Evolutionary conservation across 2,888 invertebrate species (phyloP), one percentile per base, ranked within the genome.

Genomic region (Philopedon plagiatum): DNA sequence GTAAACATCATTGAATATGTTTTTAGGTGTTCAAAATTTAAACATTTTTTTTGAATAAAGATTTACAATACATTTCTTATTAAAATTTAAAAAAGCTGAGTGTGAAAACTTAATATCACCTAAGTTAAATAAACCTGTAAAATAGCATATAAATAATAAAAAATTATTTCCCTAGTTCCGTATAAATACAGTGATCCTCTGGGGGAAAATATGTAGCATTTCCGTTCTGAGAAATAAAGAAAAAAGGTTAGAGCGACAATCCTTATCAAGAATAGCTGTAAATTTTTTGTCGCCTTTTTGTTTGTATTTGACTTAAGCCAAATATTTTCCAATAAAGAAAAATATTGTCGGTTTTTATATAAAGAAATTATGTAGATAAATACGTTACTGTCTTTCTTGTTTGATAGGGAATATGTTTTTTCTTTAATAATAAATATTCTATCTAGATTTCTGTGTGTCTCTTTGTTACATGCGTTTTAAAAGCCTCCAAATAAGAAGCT

Each of bases 211-310:
- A 19, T 44, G 44, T 8, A 19, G 9, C 19, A 44, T 44, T 44
- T 44, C 44, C 19, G 18, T 44, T 5, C 15, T 44, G 19, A 19
- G 18, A 44, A 44, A 44, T 44, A 44, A 44, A 44, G 37, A 23
- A 41, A 58, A 39, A 41, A 39, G 58, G 58, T 58, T 19, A 23
- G 41, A 58, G 21, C 19, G n/a, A 23, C 39, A 58, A 21, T 21
- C 39, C 41, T 58, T 58, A 58, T 58, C 58, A 58, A 39, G 23
- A 58, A 23, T 41, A 37, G 37, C 32, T 58, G 13, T 39, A 58
- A 58, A 39, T 58, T 58, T 58, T 58, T 58, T 56, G 56, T 56
- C 56, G 34, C 56, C 19, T 56, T 34, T 56, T n/a, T 34, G 26
- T 56, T 32, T 56, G 44, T 44, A 15, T 44, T 44, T 44, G 18